Conservation (phyloP, 1,140 invertebrate species). For the Ceratina calcarata region DNA sequence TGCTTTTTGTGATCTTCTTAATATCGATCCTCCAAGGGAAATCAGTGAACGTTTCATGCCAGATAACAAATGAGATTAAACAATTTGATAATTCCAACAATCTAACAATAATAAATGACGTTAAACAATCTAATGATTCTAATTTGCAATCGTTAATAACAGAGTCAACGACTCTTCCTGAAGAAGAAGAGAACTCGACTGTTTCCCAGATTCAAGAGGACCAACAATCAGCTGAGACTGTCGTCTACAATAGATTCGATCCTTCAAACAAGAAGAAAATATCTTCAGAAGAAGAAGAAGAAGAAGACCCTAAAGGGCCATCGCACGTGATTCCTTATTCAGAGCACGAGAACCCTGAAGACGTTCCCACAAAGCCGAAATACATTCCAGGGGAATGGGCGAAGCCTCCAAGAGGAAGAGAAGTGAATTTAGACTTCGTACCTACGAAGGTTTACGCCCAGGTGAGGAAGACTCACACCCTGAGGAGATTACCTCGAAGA, state of each 20-base stretch:
- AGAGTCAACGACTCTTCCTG: not conserved
- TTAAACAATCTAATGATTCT: no score
- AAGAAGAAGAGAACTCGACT: not conserved
- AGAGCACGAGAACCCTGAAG: constrained; percentile 76
- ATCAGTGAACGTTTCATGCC: not conserved
- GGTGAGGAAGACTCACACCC: constrained; percentile 83
- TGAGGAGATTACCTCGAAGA: constrained; percentile 82
- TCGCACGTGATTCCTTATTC: constrained; percentile 71
- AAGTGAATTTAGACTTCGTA: constrained; percentile 82
- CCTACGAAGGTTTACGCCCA: constrained; percentile 86
- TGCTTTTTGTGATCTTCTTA: not conserved
- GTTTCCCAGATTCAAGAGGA: not conserved
- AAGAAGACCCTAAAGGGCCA: constrained; percentile 52
- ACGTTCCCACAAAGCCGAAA: constrained; percentile 79
- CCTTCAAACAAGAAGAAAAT: not conserved
- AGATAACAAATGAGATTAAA: no score
- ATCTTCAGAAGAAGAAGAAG: not conserved
- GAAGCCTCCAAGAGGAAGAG: constrained; percentile 72
- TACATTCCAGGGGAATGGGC: constrained; percentile 81
- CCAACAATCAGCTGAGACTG: constrained; percentile 40
- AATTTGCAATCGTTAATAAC: not conserved
- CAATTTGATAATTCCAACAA: not conserved
- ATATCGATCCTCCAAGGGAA: constrained; percentile 7
- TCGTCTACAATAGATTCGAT: constrained; percentile 26
- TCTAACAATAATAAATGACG: not conserved